Evolutionary conservation across 2,113 vertebrate genomes (phyloP).

Genomic region (Mormyrus lacerda): DNA sequence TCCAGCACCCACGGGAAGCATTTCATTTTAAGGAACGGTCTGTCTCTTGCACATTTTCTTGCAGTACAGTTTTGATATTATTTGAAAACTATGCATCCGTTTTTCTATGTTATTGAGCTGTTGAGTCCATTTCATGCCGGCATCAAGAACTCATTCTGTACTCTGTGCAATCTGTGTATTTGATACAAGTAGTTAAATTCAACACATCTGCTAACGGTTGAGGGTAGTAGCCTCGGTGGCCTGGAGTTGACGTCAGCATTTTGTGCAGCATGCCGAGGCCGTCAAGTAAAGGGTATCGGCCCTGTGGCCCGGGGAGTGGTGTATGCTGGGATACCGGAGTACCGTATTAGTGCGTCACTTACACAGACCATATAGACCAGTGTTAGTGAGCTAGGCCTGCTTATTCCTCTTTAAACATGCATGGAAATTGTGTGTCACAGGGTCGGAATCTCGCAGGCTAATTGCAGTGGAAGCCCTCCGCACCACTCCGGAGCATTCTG

Average conservation of each 20-base stretch:
- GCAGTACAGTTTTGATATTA: neutral
- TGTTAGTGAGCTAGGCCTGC: too few relatives aligned
- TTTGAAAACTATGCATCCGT: neutral
- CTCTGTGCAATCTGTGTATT: neutral
- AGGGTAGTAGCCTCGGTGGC: neutral
- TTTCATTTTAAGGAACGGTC: neutral
- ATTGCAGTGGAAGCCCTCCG: neutral
- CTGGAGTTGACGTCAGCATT: neutral
- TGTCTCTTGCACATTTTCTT: neutral
- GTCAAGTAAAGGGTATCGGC: neutral
- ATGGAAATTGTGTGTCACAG: neutral
- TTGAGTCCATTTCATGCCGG: neutral
- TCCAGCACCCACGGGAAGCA: neutral
- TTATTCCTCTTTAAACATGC: neutral
- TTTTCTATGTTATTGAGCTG: neutral
- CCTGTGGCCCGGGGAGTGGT: neutral
- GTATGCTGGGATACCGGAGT: neutral
- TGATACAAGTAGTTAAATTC: neutral
- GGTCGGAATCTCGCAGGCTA: neutral
- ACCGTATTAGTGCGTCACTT: neutral
- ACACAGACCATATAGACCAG: neutral
- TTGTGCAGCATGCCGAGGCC: neutral
- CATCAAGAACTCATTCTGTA: neutral
- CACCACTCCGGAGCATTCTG: neutral
- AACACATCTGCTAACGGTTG: neutral